Conservation (phyloP, 2,888 invertebrate genomes). For the Himalopsyche anomala region DNA sequence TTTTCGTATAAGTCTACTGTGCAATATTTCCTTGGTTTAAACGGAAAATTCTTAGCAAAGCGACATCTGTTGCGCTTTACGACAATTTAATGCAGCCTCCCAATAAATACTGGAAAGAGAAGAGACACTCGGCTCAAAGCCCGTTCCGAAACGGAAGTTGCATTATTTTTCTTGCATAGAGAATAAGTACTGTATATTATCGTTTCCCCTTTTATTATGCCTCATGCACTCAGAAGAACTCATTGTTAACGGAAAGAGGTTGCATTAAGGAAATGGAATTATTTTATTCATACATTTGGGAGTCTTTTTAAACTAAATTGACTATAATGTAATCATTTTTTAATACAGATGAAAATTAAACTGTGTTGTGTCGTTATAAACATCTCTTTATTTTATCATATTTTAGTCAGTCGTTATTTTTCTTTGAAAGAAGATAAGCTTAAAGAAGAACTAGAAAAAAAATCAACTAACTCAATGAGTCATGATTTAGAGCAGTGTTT, state of each 20-base stretch:
- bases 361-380: too few species aligned
- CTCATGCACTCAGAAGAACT: slow-evolving; percentile 47
- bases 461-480: too few species aligned
- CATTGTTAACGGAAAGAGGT: not conserved
- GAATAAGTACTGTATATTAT: slow-evolving; percentile 48
- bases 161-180: slow-evolving; percentile 61
- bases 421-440: too few species aligned
- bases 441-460: too few species aligned
- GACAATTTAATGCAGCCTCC: slow-evolving; percentile 33
- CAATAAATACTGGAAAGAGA: slow-evolving; percentile 59
- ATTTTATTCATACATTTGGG: too few species aligned
- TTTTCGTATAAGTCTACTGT: not conserved
- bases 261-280: not conserved
- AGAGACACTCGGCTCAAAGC: slow-evolving; percentile 45
- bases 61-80: slow-evolving; percentile 53
- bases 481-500: too few species aligned
- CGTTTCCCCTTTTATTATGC: slow-evolving; percentile 41
- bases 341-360: too few species aligned
- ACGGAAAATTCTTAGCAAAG: not conserved
- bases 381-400: too few species aligned
- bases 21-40: not conserved
- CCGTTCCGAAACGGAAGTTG: slow-evolving; percentile 54
- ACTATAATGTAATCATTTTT: too few species aligned
- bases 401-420: too few species aligned
- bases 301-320: too few species aligned